Evolutionary conservation across 2,113 vertebrate genomes (phyloP).

Genomic region (Oryzias curvinotus): DNA sequence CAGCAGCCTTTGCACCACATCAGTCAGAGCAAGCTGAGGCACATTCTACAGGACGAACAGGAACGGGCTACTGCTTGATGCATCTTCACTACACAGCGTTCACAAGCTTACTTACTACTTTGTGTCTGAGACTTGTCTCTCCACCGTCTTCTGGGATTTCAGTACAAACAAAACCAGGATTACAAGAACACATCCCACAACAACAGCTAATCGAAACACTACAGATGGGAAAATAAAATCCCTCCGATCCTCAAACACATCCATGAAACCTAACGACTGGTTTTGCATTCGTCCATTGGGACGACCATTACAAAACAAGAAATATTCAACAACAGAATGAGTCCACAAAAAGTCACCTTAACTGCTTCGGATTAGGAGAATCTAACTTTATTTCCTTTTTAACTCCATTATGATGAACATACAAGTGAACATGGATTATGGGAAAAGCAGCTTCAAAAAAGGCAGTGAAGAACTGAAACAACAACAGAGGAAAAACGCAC

Average conservation of each 20-base stretch:
- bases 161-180: conserved; percentile 31
- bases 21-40: conserved; percentile 43
- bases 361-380: too few relatives aligned
- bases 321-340: too few relatives aligned
- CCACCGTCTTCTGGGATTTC: conserved; percentile 34
- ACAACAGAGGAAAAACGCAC: too few relatives aligned
- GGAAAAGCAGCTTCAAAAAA: too few relatives aligned
- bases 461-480: too few relatives aligned
- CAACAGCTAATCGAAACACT: conserved; percentile 5
- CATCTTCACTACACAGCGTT: conserved; percentile 10
- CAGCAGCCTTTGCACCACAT: conserved; percentile 15
- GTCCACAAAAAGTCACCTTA: too few relatives aligned
- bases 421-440: too few relatives aligned
- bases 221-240: not conserved
- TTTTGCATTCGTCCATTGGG: too few relatives aligned
- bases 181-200: conserved; percentile 13
- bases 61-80: conserved; percentile 8
- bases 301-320: too few relatives aligned
- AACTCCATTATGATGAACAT: too few relatives aligned
- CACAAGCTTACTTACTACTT: conserved; percentile 50
- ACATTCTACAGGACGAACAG: conserved; percentile 26
- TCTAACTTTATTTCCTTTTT: too few relatives aligned
- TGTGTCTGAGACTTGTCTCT: conserved; percentile 37
- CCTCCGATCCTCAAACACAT: conserved; percentile 7
- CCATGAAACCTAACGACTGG: not conserved